Evolutionary conservation across 1,140 invertebrate genomes (phyloP), one percentile per base, ranked within the genome.

Genomic region (Temnothorax longispinosus): DNA sequence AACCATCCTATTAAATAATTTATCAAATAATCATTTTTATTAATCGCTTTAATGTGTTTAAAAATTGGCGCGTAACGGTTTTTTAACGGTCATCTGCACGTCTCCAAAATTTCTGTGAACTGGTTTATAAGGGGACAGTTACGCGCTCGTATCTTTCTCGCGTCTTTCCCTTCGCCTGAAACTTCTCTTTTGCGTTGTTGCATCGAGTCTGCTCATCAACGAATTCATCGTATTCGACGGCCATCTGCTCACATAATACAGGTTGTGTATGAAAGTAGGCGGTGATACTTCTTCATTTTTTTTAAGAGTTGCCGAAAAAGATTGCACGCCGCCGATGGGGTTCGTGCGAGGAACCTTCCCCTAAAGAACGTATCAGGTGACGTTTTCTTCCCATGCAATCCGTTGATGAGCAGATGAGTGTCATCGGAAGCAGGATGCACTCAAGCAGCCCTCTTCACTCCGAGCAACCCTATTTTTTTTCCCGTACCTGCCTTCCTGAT

Each of bases 191-290:
- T 64, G 71, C 89, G 86, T 65, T 38, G 64, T 5, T 44, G 21
- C 88, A 69, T 56, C 78, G 58, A 58, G 21, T 69, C 50, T 56
- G 27, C 60, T 62, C 74, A 85, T 90, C 62, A 62, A 44, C 85
- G 86, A 91, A 89, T 80, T 81, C 75, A 84, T 47, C 81, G 77
- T 85, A 90, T 88, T 87, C 88, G 77, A 86, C 72, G 82, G 78
- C 92, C 93, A 94, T 93, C 93, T 94, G 93, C 89, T 90, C 93
- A 67, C 86, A 76, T 80, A 67, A 67, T 89, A 89, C 78, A 86
- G 38, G 84, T 75, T 52, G 60, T 86, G 56, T 72, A 62, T 78
- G 77, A 91, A 89, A 93, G 91, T 92, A 91, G 93, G 92, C 92
- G 93, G 93, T 93, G 88, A 54, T 88, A n/a, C 62, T 85, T 60